Base-by-base conservation (phyloP, 2,113 vertebrate species). In the Epinephelus fuscoguttatus region DNA sequence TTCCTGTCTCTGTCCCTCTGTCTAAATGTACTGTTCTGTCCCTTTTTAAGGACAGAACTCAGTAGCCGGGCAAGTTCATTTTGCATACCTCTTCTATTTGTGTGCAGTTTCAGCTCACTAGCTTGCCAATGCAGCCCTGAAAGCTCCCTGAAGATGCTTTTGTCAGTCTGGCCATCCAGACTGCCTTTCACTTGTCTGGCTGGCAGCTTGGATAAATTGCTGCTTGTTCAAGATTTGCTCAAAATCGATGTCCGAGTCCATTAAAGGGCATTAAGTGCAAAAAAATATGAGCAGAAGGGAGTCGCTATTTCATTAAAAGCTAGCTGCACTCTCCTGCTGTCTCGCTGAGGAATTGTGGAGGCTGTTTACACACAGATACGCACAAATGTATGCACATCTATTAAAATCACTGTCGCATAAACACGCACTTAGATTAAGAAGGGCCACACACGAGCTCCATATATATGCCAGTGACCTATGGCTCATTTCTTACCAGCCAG, bases 71-170 rank as follows among this genome's bases (percentile, higher is more conserved):
- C 15, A 3, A 50, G 69, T 67, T 72, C 49, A 72, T 55, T 86
- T 70, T 73, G 84, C 73, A 68, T 62, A 80, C 71, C 64, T 82
- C 59, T 15, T 50, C 61, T 79, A 55, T 81, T 87, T 86, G 84
- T 85, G 64, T 79, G 68, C 74, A 80, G 80, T 78, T 86, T 84
- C 67, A 82, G 84, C 63, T 87, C 71, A 70, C 61, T 53, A 49
- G 79, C 81, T 57, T 78, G 62, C 68, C 81, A 87, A 64, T 68
- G 78, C 69, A 67, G 68, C 61, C 42, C 52, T 78, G 61, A 84
- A 78, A 83, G 64, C 55, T 80, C 72, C 45, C 57, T 1, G 56
- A 85, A 83, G 75, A 81, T 75, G 70, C 69, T 79, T 82, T 70
- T 76, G 72, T 70, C 61, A 66, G 67, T 71, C 67, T 60, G 61